A percentile compares a stretch with the other conserved stretches of the same genome.
phyloP scores from a whole-genome alignment of 1,140 invertebrate genomes.

The Caerostris darwini region DNA sequence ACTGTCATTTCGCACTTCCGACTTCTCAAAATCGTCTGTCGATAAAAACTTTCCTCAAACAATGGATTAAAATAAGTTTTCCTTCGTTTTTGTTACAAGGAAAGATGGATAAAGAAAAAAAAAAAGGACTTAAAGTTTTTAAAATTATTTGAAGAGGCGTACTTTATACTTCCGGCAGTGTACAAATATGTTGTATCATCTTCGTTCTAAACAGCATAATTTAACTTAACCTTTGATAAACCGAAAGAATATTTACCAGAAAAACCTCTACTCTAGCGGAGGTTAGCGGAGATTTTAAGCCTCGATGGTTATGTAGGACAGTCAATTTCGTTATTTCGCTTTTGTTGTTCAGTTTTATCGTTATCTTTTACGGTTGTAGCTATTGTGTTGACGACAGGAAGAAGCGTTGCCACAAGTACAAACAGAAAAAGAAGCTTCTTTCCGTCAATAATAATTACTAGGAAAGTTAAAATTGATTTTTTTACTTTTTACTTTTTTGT shows the following conservation, averaged over 20 bases:
- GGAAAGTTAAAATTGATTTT: constrained; percentile 40
- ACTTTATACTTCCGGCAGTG: not conserved
- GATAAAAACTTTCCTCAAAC: constrained; percentile 53
- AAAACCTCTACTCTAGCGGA: constrained; percentile 5
- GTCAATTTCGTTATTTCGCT: constrained; percentile 40
- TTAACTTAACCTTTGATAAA: constrained; percentile 18
- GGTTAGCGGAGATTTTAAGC: constrained; percentile 62
- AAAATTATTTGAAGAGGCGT: constrained; percentile 12
- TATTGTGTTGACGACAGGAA: constrained; percentile 60
- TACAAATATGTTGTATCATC: constrained; percentile 40
- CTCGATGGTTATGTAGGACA: constrained; percentile 53
- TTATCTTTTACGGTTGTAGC: constrained; percentile 41
- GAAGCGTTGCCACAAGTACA: constrained; percentile 46
- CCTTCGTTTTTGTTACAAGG: constrained; percentile 8
- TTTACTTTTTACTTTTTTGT: not conserved
- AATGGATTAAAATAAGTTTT: constrained; percentile 56
- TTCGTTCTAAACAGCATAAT: not conserved
- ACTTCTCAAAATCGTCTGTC: constrained; percentile 26
- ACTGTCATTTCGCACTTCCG: constrained; percentile 2
- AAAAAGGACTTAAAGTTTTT: constrained; percentile 16
- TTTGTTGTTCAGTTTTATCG: constrained; percentile 63
- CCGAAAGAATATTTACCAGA: constrained; percentile 4
- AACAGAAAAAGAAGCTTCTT: constrained; percentile 48
- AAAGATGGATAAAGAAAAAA: not conserved
- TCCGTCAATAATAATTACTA: constrained; percentile 51